Evolutionary conservation across 1,140 invertebrate genomes (phyloP), one percentile per base, ranked within the genome.

Genomic region (Drosophila prosaltans): DNA sequence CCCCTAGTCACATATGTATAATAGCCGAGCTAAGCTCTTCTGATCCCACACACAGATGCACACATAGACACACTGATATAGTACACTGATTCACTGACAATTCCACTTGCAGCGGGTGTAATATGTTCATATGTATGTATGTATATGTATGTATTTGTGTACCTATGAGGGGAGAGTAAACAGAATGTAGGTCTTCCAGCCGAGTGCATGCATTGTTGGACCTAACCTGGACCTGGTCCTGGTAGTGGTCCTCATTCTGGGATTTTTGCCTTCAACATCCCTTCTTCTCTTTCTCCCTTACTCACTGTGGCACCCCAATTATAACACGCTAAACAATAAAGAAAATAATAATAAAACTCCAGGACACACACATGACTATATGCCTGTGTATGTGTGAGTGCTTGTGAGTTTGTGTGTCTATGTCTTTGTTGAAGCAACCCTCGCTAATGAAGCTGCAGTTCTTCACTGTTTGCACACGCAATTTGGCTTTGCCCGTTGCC

Each of bases 251-350:
- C 21, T 43, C 1, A n/a, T 2, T 4, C 11, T 40, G 39, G 10
- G 8, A 11, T 40, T n/a, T 43, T n/a, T 43, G 41, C 71, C 66
- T 69, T 77, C 39, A 63, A 67, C 75, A 78, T 72, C 75, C 75
- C 75, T 51, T 51, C 21, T 51, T 24, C 45, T 21, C 21, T 51
- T 76, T 26, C 36, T 43, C 60, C 26, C 41, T 55, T 40, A 21
- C 72, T 75, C 72, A 54, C 62, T 24, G 55, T 11, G 39, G 36
- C 75, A 78, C 75, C 74, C 75, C 74, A 88, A 88, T 88, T 89
- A 89, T 83, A 80, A 89, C 83, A 70, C 83, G 84, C 80, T 83
- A 88, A 89, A 89, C 83, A 88, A 88, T 89, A 88, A 88, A 89
- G 80, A 82, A 88, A 88, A 88, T 89, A 88, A 80, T 88, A 83